Conservation (phyloP, 2,888 invertebrate species). For the Cryptocephalus primarius region DNA sequence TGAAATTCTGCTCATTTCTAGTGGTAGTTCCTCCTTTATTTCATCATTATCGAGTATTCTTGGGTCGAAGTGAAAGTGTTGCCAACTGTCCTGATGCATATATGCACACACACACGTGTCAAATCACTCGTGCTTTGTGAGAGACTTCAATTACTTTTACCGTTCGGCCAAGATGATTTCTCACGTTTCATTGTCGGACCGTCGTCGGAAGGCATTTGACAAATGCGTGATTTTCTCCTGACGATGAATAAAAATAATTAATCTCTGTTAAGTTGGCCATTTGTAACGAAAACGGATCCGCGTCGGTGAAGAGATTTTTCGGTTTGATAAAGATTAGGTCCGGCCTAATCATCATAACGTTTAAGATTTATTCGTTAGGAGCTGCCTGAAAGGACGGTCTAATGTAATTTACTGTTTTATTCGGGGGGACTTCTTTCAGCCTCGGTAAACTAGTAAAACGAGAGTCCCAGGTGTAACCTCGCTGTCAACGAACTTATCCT, state of each 20-base stretch:
- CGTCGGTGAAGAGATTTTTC: too few species aligned
- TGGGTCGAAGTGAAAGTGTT: too few species aligned
- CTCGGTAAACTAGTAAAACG: too few species aligned
- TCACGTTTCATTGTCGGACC: conserved; percentile 20
- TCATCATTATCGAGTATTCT: too few species aligned
- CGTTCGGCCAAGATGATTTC: conserved; percentile 19
- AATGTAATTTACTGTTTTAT: too few species aligned
- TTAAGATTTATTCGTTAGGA: conserved; percentile 6
- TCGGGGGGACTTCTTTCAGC: too few species aligned
- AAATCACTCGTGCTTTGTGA: conserved; percentile 18
- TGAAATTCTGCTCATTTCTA: too few species aligned
- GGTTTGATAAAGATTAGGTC: conserved; percentile 2
- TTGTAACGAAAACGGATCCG: background rate
- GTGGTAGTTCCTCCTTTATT: too few species aligned
- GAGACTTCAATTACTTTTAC: conserved; percentile 20
- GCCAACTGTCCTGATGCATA: too few species aligned
- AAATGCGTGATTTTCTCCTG: conserved; percentile 21
- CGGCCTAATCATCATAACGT: conserved; percentile 8
- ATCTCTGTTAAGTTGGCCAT: conserved; percentile 11
- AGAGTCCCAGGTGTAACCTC: too few species aligned
- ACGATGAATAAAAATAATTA: conserved; percentile 18
- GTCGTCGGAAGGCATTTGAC: conserved; percentile 20
- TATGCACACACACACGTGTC: conserved; percentile 8
- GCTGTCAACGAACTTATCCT: too few species aligned
- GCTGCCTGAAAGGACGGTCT: too few species aligned